These are phyloP conservation scores for Papilio glaucus DNA, from an alignment of 1,140 invertebrate species.

Conservation along the genomic window DNA sequence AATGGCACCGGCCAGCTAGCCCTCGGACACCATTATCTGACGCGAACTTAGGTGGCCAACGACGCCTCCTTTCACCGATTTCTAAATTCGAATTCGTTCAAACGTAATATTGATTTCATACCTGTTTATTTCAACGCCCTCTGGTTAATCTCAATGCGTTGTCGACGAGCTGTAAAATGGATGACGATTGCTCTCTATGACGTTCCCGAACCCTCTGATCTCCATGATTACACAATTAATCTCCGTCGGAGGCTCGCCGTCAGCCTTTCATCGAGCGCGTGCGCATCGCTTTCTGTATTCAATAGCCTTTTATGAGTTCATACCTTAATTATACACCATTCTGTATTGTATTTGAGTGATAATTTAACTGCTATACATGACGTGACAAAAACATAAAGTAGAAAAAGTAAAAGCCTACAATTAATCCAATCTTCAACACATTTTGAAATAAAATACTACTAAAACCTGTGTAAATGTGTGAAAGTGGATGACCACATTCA, in stretches of 20 bases:
- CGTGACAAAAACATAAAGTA: too few species aligned
- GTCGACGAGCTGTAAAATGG: conserved; percentile 74
- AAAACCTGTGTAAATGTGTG: too few species aligned
- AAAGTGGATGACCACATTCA: too few species aligned
- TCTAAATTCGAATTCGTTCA: conserved; percentile 17
- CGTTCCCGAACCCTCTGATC: conserved; percentile 68
- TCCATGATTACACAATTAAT: conserved; percentile 79
- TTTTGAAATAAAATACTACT: too few species aligned
- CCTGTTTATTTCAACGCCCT: conserved; percentile 18
- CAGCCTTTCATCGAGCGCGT: conserved; percentile 69
- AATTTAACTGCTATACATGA: conserved; percentile 41
- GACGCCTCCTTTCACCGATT: conserved; percentile 24
- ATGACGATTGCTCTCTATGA: conserved; percentile 75
- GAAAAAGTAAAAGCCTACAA: too few species aligned
- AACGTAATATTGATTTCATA: conserved; percentile 29
- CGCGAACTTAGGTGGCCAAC: conserved; percentile 23
- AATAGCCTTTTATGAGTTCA: conserved; percentile 65
- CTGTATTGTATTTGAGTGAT: conserved; percentile 68
- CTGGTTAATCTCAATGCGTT: conserved; percentile 48
- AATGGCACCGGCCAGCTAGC: conserved; percentile 40
- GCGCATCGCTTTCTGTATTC: conserved; percentile 62
- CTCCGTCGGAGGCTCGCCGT: conserved; percentile 63
- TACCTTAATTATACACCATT: conserved; percentile 64
- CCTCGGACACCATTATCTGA: conserved; percentile 42
- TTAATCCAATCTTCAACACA: too few species aligned